Evolutionary conservation across 2,888 invertebrate species (phyloP), one percentile per base, ranked within the genome.

Genomic region (Cynaeus angustus): DNA sequence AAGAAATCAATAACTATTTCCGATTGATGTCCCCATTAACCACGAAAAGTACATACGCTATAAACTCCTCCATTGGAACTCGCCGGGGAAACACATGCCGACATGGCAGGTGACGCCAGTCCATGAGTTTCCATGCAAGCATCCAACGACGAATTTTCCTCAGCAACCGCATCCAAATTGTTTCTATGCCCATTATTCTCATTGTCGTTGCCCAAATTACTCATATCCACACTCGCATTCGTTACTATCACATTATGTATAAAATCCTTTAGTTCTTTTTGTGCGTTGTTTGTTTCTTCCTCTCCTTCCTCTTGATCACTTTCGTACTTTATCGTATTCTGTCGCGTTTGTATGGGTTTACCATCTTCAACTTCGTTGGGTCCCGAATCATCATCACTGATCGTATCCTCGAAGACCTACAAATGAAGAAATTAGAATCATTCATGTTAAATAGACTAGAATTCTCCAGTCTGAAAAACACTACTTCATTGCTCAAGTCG

Each of bases 61-160:
- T 95, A 96, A 33, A 95, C 91, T 0, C 96, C 96, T 0, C 96
- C 96, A 82, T 95, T 94, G n/a, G 95, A 95, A 78, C 95, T 95
- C 8, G 94, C 95, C 0, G 96, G 95, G 0, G 95, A 95, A 3
- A 92, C 92, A 78, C 95, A 94, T 33, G 89, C 89, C 0, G 79
- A 86, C 77, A 77, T 82, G 0, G 86, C 79, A 26, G 85, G 83
- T 71, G 85, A 82, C 9, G 82, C 81, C 70, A 84, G 75, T 3
- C 85, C 85, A 65, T 86, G 86, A 0, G 83, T 80, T 73, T 84
- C 85, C 46, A 86, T 85, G 28, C 87, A 86, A 2, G 83, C 83
- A 68, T 83, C 84, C 55, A 83, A 72, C 0, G 83, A 81, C 0
- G 81, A 80, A 68, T 80, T 88, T 74, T 91, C 91, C 73, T 92